Percentiles rank a stretch among this genome's conserved stretches.
These are phyloP conservation scores for Gerosis bhagava DNA, from an alignment of 2,888 invertebrate species.

Conservation along the genomic window DNA sequence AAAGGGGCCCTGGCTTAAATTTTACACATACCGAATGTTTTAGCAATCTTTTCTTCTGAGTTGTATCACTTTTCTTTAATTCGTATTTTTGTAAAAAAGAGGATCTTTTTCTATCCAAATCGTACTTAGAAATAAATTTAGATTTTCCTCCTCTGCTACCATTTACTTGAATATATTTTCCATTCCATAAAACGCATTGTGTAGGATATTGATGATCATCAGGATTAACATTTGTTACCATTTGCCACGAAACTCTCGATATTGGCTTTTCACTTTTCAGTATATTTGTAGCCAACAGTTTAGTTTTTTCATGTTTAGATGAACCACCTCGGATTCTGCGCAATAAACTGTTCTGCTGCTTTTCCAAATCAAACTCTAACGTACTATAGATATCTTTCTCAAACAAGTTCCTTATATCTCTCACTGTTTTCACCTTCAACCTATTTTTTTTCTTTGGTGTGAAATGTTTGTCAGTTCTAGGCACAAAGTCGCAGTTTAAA, in stretches of 20 bases:
- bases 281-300: constrained; percentile 52
- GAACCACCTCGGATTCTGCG: constrained; percentile 61
- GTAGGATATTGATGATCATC: constrained; percentile 45
- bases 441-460: constrained; percentile 57
- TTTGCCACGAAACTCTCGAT: constrained; percentile 66
- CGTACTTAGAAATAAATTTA: constrained; percentile 55
- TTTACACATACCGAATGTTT: constrained; percentile 57
- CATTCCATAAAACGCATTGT: constrained; percentile 65
- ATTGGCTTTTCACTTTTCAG: constrained; percentile 54
- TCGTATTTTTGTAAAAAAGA: constrained; percentile 32
- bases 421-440: constrained; percentile 65
- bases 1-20: constrained; percentile 82
- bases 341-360: constrained; percentile 55
- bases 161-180: constrained; percentile 56
- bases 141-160: constrained; percentile 64
- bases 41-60: constrained; percentile 50
- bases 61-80: constrained; percentile 32
- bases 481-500: constrained; percentile 49
- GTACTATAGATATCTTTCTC: constrained; percentile 58
- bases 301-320: constrained; percentile 54
- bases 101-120: constrained; percentile 43
- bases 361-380: constrained; percentile 54
- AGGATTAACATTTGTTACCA: constrained; percentile 68
- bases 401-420: constrained; percentile 57
- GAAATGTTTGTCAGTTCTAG: constrained; percentile 56